These are phyloP conservation scores for Platynereis dumerilii DNA, from an alignment of 2,888 invertebrate genomes.

Conservation along the genomic window DNA sequence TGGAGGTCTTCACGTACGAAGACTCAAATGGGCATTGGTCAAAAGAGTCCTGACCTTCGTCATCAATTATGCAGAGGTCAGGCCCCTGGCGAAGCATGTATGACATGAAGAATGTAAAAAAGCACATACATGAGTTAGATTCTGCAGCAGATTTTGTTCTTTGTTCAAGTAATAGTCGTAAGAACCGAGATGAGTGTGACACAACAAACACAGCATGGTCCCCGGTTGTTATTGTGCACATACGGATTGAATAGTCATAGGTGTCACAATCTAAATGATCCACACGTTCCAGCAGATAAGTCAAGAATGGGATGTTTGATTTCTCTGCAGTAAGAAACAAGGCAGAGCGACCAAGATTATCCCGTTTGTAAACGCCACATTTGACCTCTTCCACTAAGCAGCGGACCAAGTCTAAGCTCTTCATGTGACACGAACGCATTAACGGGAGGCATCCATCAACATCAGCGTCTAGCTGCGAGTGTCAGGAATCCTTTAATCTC, in stretches of 20 bases:
- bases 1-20: conserved; percentile 38
- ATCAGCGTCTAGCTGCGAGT: conserved; percentile 27
- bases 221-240: conserved; percentile 34
- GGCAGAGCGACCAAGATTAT: conserved; percentile 27
- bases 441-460: conserved; percentile 28
- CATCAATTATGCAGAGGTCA: conserved; percentile 39
- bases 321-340: conserved; percentile 38
- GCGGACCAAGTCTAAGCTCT: conserved; percentile 23
- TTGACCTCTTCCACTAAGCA: conserved; percentile 34
- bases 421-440: conserved; percentile 27
- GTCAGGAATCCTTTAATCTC: conserved; percentile 25
- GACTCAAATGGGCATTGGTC: conserved; percentile 39
- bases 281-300: conserved; percentile 30
- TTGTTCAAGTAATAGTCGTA: conserved; percentile 21
- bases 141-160: conserved; percentile 32
- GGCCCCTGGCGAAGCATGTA: conserved; percentile 40
- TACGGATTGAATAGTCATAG: conserved; percentile 31
- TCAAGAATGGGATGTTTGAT: conserved; percentile 28
- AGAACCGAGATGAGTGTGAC: conserved; percentile 31
- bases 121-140: conserved; percentile 33
- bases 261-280: conserved; percentile 26
- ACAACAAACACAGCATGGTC: conserved; percentile 30
- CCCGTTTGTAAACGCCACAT: conserved; percentile 31
- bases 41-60: conserved; percentile 39
- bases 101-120: conserved; percentile 23